phyloP scores from a whole-genome alignment of 2,797 vertebrate genomes.

The Semotilus atromaculatus region DNA sequence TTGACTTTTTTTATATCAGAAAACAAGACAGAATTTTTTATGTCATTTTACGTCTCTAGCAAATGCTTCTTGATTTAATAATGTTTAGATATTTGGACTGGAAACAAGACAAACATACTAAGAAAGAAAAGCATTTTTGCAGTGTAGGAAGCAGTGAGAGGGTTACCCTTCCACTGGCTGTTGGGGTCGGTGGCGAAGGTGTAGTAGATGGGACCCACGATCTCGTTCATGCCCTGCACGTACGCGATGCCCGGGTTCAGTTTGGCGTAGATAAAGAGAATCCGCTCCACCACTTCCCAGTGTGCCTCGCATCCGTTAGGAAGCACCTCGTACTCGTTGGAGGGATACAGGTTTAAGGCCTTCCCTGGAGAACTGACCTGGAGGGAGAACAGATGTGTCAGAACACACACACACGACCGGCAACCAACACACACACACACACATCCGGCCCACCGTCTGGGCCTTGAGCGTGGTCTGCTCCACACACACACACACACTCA shows the following conservation, averaged over 20 bases:
- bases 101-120: too few species aligned
- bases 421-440: not conserved
- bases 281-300: constrained; percentile 98
- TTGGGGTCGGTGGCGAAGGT: constrained; percentile 96
- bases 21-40: too few species aligned
- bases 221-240: constrained; percentile 99
- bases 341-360: constrained; percentile 77
- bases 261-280: constrained; percentile 98
- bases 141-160: not conserved
- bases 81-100: too few species aligned
- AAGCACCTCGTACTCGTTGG: constrained; percentile 88
- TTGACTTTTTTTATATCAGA: too few species aligned
- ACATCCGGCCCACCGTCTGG: constrained; percentile 89
- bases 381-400: not conserved
- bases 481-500: constrained; percentile 70
- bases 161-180: constrained; percentile 90
- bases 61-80: too few species aligned
- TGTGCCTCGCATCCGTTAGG: constrained; percentile 93
- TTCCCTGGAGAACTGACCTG: constrained; percentile 95
- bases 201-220: constrained; percentile 97
- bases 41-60: too few species aligned
- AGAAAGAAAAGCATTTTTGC: too few species aligned
- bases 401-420: not conserved
- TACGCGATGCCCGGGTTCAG: constrained; percentile 98
- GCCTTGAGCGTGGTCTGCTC: constrained; percentile 96